Percentiles rank a stretch among this genome's conserved stretches.
These are phyloP conservation scores for Listrodromus nycthemerus DNA, from an alignment of 2,888 invertebrate genomes.

Conservation along the genomic window DNA sequence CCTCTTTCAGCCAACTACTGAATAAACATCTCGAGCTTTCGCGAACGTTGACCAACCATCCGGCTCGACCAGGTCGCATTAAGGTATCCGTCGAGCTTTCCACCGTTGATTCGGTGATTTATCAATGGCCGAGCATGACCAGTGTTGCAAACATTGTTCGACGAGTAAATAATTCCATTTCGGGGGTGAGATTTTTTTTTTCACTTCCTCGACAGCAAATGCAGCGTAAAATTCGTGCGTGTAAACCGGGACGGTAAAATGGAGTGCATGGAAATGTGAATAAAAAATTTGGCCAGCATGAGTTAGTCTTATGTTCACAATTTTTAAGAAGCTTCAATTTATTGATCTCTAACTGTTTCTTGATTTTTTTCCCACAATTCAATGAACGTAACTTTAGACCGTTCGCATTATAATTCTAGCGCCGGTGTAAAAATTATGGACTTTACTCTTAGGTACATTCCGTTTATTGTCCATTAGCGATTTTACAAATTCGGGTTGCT, in stretches of 20 bases:
- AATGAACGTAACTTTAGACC: not conserved
- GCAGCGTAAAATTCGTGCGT: not conserved
- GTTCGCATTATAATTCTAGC: not conserved
- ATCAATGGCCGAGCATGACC: constrained; percentile 15
- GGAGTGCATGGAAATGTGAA: no score
- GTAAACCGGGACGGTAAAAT: no score
- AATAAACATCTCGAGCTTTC: constrained; percentile 70
- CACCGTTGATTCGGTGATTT: constrained; percentile 49
- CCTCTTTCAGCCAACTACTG: constrained; percentile 67
- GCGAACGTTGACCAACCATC: constrained; percentile 7
- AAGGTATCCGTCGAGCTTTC: constrained; percentile 60
- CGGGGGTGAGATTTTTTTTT: not conserved
- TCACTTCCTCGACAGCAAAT: not conserved
- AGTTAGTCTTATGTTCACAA: no score
- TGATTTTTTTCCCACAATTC: not conserved
- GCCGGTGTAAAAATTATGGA: not conserved
- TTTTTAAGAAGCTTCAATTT: no score
- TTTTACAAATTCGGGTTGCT: not conserved
- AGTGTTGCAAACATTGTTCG: not conserved
- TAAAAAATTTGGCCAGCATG: no score
- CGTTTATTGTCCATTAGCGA: not conserved
- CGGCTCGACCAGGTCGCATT: constrained; percentile 52
- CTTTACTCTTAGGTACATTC: not conserved
- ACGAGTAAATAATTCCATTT: not conserved
- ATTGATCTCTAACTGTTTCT: no score